Evolutionary conservation across 2,797 vertebrate species (phyloP), one percentile per base, ranked within the genome.

Genomic region (Coregonus ussuriensis): DNA sequence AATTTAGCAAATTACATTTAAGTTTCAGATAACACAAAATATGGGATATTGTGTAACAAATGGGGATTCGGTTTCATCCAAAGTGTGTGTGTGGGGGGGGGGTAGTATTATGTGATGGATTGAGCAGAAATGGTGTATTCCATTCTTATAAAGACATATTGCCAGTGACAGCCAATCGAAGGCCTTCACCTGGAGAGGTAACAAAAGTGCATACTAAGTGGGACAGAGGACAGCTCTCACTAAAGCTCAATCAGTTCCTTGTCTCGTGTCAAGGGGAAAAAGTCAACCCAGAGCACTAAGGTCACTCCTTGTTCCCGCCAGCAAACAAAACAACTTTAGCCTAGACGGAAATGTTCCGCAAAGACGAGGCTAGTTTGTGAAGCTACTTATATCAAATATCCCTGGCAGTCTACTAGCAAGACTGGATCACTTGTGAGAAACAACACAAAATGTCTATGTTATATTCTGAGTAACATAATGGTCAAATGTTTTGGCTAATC

Each of bases 131-230:
- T 37, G 62, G 72, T 6, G 62, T 29, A 6, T 56, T 35, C 51
- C 35, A 2, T 47, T n/a, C 72, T 29, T 74, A 21, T 54, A 33
- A 37, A 59, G 52, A 74, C n/a, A 74, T 16, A 35, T 65, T 33
- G 6, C 51, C 75, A 74, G 74, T 74, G 62, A 76, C 74, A 71
- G 59, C 72, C 76, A 74, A 72, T 73, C 65, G 41, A 80, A 74
- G 41, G 63, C 52, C 0, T 71, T 29, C 51, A 76, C 63, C 41
- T 67, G 73, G 53, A 75, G 29, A 79, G 37, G 65, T 33, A 35
- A 68, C 71, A 70, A 63, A 41, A 59, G 65, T 67, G 47, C 74
- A 18, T 25, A 53, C 69, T 76, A 72, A 65, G 53, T 63, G 74
- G 74, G 66, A 31, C 7, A 78, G 70, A 29, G 9, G 16, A 18